Evolutionary conservation across 2,113 vertebrate genomes (phyloP), one percentile per base, ranked within the genome.

Genomic region (Oreochromis spilurus): DNA sequence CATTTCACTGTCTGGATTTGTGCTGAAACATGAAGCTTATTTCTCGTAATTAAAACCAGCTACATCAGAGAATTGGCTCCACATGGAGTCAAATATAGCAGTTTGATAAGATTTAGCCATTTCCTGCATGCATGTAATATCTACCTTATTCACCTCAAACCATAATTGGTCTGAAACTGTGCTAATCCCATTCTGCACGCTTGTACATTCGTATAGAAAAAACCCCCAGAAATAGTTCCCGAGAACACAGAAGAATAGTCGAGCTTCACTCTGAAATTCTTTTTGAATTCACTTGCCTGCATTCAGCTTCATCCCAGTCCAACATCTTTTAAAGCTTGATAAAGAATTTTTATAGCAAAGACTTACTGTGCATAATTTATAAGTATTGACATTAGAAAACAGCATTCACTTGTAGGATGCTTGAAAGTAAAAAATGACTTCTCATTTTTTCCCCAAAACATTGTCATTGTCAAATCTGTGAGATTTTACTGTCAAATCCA

Each of bases 141-240:
- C 70, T 45, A 81, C 21, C 81, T 26, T 79, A 53, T 83, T 89
- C 62, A 84, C 62, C 38, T 67, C 29, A 1, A 54, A 82, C 48
- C 77, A 19, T 70, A 75, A 81, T 78, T 77, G 4, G 26, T 80
- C 67, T 83, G 43, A 52, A 88, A 85, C 81, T 85, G 75, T 83
- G 90, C 79, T 89, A 90, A 94, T 90, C 84, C 80, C 50, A 79
- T 53, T 50, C 53, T 58, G 82, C 58, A 77, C n/a, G 26, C 19
- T 38, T 31, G 79, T 38, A 67, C 58, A 10, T 85, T 86, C 9
- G 24, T 29, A 72, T 58, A 36, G 19, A 0, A 2, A n/a, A n/a
- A 82, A 43, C 29, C 62, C 19, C 17, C 4, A 45, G 40, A 17
- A 24, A 43, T 1, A 52, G 14, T 82, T 79, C 48, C 11, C 12